These are phyloP conservation scores for Pterobdella sp. DNA, from an alignment of 2,888 invertebrate species.

Conservation along the genomic window DNA sequence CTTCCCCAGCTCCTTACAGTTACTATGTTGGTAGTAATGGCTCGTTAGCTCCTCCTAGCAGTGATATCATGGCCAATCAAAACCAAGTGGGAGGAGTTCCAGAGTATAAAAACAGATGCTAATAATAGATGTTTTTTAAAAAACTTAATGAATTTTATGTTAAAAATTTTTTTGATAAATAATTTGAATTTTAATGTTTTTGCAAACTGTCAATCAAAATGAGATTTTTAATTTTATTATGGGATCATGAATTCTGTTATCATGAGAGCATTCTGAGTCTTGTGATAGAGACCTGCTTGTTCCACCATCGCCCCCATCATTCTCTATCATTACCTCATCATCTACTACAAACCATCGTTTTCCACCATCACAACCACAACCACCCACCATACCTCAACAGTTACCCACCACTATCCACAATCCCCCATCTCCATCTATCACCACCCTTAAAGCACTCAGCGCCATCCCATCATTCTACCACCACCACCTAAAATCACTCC, in stretches of 20 bases:
- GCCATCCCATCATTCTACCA: background rate
- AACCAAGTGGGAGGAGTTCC: constrained; percentile 21
- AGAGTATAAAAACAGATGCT: constrained; percentile 9
- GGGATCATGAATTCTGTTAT: too few species aligned
- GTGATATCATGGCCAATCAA: constrained; percentile 27
- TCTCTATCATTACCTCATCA: background rate
- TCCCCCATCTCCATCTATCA: background rate
- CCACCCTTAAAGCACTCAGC: background rate
- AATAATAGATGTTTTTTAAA: background rate
- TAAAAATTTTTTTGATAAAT: too few species aligned
- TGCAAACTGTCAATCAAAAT: too few species aligned
- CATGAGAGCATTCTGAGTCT: too few species aligned
- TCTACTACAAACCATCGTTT: background rate
- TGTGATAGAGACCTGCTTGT: background rate
- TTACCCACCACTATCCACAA: background rate
- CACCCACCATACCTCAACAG: too few species aligned
- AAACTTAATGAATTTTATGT: background rate
- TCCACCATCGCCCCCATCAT: background rate
- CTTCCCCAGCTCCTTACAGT: constrained; percentile 20
- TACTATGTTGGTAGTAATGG: constrained; percentile 27
- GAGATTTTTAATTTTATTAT: too few species aligned
- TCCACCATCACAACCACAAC: background rate
- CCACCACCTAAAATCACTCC: too few species aligned
- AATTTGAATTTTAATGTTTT: too few species aligned
- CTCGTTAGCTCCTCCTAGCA: constrained; percentile 19